These are phyloP conservation scores for Drosophila albomicans DNA, from an alignment of 1,140 invertebrate species.

Conservation along the genomic window DNA sequence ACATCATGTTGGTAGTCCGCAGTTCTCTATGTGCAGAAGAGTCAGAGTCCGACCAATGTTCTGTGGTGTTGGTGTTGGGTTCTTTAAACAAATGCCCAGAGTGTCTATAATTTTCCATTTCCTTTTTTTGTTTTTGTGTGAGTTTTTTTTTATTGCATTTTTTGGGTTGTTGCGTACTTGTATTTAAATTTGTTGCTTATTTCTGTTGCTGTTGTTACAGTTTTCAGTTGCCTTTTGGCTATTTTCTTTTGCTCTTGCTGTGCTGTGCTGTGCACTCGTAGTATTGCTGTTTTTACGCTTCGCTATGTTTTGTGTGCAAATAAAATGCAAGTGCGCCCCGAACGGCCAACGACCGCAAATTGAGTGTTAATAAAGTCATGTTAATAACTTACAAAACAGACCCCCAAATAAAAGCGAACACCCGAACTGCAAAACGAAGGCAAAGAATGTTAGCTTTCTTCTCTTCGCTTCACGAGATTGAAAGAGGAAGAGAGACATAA, in stretches of 20 bases:
- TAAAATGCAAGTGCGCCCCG: slow-evolving; percentile 63
- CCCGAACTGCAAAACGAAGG: neutral
- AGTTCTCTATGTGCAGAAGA: slow-evolving; percentile 37
- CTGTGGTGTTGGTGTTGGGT: slow-evolving; percentile 51
- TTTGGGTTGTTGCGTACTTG: slow-evolving; percentile 40
- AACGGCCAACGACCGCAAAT: slow-evolving; percentile 72
- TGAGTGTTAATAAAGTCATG: slow-evolving; percentile 83
- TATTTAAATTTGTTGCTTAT: slow-evolving; percentile 53
- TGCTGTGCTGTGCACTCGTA: slow-evolving; percentile 15
- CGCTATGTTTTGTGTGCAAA: slow-evolving; percentile 62
- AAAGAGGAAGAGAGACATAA: no score
- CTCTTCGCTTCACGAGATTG: neutral
- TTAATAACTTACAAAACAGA: slow-evolving; percentile 71
- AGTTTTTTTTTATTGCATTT: slow-evolving; percentile 14
- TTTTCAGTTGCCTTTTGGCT: neutral
- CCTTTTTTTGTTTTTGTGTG: slow-evolving; percentile 28
- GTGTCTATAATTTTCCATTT: slow-evolving; percentile 74
- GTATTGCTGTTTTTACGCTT: slow-evolving; percentile 47
- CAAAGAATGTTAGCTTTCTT: neutral
- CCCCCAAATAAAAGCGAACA: slow-evolving; percentile 6
- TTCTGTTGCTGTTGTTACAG: neutral
- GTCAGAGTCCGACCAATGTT: slow-evolving; percentile 41
- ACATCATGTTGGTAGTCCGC: slow-evolving; percentile 19
- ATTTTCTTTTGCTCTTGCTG: slow-evolving; percentile 6
- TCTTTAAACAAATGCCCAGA: slow-evolving; percentile 72